Conservation (phyloP, 2,113 vertebrate species). For the Azemiops feae region DNA sequence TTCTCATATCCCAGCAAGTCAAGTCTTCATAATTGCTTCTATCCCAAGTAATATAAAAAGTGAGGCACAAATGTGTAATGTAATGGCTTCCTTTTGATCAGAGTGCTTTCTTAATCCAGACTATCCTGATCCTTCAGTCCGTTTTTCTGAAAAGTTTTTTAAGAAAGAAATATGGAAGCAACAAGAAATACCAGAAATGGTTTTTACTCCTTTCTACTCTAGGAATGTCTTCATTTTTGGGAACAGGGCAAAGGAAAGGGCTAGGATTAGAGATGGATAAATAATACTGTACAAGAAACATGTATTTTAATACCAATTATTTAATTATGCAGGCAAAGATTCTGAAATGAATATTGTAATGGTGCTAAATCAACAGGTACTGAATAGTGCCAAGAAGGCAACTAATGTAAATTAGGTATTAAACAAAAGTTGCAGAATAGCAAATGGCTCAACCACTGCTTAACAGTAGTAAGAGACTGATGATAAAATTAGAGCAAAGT, state of each 20-base stretch:
- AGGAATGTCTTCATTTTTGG: not conserved
- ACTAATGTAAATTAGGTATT: not conserved
- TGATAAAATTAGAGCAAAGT: not conserved
- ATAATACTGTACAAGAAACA: not conserved
- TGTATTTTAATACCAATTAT: not conserved
- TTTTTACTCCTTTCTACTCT: not conserved
- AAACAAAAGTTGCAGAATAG: not conserved
- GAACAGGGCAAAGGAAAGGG: not conserved
- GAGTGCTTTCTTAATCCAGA: not conserved
- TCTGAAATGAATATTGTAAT: not conserved
- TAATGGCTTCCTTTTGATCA: constrained; percentile 5
- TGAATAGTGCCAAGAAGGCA: not conserved
- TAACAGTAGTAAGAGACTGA: not conserved
- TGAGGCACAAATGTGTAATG: not conserved
- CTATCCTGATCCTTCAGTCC: not conserved
- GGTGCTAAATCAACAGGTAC: not conserved
- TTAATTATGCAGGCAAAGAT: not conserved
- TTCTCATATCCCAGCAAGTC: constrained; percentile 23
- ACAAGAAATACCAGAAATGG: not conserved
- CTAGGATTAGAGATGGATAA: not conserved
- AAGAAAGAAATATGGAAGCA: not conserved
- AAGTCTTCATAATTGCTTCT: not conserved
- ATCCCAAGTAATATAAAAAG: not conserved
- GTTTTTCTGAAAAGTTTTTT: not conserved
- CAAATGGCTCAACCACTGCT: not conserved